phyloP scores from a whole-genome alignment of 2,888 invertebrate genomes.

The Drosophila paramelanica region DNA sequence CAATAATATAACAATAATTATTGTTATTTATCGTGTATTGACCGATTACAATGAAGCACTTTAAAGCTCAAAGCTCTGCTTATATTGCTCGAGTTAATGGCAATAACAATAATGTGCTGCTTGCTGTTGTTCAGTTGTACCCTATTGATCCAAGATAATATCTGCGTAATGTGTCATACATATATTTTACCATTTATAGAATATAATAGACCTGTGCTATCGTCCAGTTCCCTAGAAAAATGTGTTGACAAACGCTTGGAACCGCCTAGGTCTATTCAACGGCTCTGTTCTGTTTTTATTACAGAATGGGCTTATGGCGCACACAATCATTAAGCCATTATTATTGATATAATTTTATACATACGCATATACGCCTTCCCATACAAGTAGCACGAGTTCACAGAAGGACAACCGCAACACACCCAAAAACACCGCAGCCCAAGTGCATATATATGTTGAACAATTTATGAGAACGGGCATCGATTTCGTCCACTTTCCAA shows the following conservation, averaged over 20 bases:
- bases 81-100: neutral
- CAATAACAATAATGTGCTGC: neutral
- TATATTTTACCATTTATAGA: conserved; percentile 4
- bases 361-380: conserved; percentile 51
- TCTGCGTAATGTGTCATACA: conserved; percentile 2
- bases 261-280: conserved; percentile 40
- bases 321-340: conserved; percentile 77
- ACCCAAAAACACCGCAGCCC: conserved; percentile 6
- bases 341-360: conserved; percentile 76
- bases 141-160: neutral
- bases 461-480: conserved; percentile 32
- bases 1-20: too few species aligned
- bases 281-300: conserved; percentile 49
- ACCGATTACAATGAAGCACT: too few species aligned
- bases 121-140: neutral
- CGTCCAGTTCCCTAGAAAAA: conserved; percentile 21
- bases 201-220: neutral
- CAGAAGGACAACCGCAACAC: conserved; percentile 1
- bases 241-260: conserved; percentile 67
- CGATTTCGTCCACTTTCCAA: conserved; percentile 41
- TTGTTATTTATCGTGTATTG: too few species aligned
- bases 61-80: neutral
- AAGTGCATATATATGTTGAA: conserved; percentile 37
- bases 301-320: conserved; percentile 56
- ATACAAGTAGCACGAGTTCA: conserved; percentile 22